A percentile compares a stretch with the other conserved stretches of the same genome.
These are phyloP conservation scores for Porites rus DNA, from an alignment of 92 coral and sea anemone genomes.

Conservation along the genomic window DNA sequence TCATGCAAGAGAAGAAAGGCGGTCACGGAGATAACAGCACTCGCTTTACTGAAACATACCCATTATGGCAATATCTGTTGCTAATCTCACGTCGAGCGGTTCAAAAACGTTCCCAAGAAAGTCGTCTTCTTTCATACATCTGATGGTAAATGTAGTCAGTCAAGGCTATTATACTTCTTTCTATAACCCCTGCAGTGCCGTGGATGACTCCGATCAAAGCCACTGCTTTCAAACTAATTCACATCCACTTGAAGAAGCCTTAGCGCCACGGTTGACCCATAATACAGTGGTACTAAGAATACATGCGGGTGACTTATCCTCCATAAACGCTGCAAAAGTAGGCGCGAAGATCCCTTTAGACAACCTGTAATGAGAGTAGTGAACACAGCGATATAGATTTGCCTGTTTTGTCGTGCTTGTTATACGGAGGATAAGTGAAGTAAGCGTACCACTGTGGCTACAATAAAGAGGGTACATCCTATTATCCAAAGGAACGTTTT, in stretches of 20 bases:
- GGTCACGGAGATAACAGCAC: slow-evolving; percentile 17
- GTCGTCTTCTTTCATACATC: slow-evolving; percentile 1
- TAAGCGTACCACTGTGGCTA: neutral
- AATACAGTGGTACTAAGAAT: neutral
- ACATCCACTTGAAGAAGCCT: slow-evolving; percentile 6
- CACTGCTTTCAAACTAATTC: neutral
- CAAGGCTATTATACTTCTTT: slow-evolving; percentile 9
- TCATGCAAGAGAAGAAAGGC: slow-evolving; percentile 9
- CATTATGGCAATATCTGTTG: slow-evolving; percentile 26
- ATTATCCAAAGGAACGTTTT: neutral
- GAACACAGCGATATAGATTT: neutral
- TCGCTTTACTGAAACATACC: slow-evolving; percentile 18
- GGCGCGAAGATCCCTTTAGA: neutral
- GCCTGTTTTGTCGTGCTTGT: neutral
- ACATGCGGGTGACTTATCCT: neutral
- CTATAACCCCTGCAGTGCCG: slow-evolving; percentile 13
- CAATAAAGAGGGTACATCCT: neutral
- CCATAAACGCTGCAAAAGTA: neutral
- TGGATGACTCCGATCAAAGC: slow-evolving; percentile 17
- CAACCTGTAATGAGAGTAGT: neutral
- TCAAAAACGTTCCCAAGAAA: slow-evolving; percentile 7
- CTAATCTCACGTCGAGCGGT: slow-evolving; percentile 13
- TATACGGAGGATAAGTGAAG: neutral
- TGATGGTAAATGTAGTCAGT: slow-evolving; percentile 4
- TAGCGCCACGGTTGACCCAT: neutral